A percentile compares a stretch with the other conserved stretches of the same genome.
phyloP scores from a whole-genome alignment of 2,888 invertebrate species.

The Meta bourneti region DNA sequence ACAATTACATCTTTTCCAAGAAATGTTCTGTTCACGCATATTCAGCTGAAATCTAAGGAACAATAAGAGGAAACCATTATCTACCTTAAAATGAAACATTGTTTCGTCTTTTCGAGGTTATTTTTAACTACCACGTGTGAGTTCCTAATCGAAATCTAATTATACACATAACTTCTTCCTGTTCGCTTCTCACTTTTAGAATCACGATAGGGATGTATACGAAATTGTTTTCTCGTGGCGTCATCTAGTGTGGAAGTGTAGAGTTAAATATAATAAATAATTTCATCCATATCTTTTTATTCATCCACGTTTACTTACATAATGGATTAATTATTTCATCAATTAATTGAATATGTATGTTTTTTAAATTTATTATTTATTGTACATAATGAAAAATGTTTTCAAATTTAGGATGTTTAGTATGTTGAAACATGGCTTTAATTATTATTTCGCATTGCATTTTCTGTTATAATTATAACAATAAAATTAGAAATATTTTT shows the following conservation, averaged over 20 bases:
- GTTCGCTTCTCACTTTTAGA: background rate
- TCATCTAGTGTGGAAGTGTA: background rate
- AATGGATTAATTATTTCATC: too few relatives aligned
- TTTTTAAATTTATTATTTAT: too few relatives aligned
- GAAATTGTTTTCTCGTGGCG: background rate
- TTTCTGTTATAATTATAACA: too few relatives aligned
- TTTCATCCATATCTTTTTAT: too few relatives aligned
- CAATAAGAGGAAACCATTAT: background rate
- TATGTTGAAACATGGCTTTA: too few relatives aligned
- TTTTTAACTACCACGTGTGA: constrained; percentile 1
- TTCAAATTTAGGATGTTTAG: too few relatives aligned
- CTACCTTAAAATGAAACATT: background rate
- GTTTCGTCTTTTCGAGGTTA: background rate
- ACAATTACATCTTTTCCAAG: background rate
- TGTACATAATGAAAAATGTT: too few relatives aligned
- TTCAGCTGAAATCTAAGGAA: background rate
- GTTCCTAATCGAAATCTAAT: background rate
- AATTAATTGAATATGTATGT: too few relatives aligned
- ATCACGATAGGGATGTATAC: background rate
- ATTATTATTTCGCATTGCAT: too few relatives aligned
- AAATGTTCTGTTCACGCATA: background rate
- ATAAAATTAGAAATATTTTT: too few relatives aligned
- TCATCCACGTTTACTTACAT: too few relatives aligned
- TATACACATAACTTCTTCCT: background rate
- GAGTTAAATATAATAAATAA: too few relatives aligned